Evolutionary conservation across 2,888 invertebrate species (phyloP), one percentile per base, ranked within the genome.

Genomic region (Metopia argyrocephala): DNA sequence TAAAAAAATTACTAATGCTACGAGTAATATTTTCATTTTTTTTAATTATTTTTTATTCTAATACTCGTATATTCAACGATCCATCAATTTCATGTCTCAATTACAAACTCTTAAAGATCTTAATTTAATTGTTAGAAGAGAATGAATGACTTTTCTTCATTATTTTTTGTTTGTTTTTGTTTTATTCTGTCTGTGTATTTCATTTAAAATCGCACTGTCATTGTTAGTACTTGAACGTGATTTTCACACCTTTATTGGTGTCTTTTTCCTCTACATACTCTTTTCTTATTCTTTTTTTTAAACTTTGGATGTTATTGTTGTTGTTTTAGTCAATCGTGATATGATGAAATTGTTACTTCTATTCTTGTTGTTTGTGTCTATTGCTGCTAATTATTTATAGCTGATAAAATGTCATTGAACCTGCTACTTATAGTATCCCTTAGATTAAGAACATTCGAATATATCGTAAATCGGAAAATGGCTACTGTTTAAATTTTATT

Each of bases 191-290:
- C 38, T 5, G 7, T 18, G 23, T 57, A 28, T 20, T 74, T 38
- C 2, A 20, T 48, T n/a, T 62, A 56, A 73, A 57, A 64, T 28
- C 62, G 78, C 78, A 62, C 50, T 64, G 56, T 69, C 73, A 78
- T 64, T 73, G 54, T 64, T 62, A 21, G 57, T 62, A 48, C 38
- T 50, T 69, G 18, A 64, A 69, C 46, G 61, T 68, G 74, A 64
- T 75, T 78, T 83, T 78, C 66, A 73, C 79, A 71, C 68, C 59
- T 78, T 71, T 68, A 74, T 65, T 38, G 56, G 45, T 48, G 57
- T 64, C 21, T 50, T 70, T 61, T 45, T 56, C 12, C 61, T 46
- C 15, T 20, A 54, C 20, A 20, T 56, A 59, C 52, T 65, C 45
- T 38, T 68, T 31, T 68, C 52, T 46, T 48, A 71, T 9, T 38